Base-by-base conservation (phyloP, 1,140 invertebrate genomes). In the Hydropsyche tenuis region DNA sequence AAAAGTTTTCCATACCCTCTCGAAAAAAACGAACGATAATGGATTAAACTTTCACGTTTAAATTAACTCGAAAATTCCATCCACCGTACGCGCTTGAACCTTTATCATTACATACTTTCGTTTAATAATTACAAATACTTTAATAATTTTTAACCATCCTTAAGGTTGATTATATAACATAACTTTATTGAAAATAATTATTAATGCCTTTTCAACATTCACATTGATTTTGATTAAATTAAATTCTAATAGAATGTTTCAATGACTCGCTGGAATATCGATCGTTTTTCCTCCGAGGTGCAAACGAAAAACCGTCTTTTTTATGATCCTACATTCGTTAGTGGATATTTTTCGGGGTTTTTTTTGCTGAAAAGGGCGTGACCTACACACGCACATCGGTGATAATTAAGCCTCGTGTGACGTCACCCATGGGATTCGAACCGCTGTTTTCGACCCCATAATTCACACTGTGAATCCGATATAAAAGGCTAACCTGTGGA, bases 321-420 rank as follows among this genome's bases (percentile, higher is more conserved):
- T 22, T 22, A 60, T 4, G 18, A 60, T 4, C 22, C 3, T n/a
- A 4, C 53, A 25, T 25, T 37, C 7, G 27, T 30, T 30, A 18
- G 16, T 46, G 14, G 1, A 5, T 7, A 9, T 25, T 68, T 48
- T 68, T 60, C 1, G 27, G 7, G 20, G 16, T 7, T 20, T 30
- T 20, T 25, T 68, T 68, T 68, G 22, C 3, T 37, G 30, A 9
- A 37, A 37, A 23, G 65, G 43, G 43, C 18, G 22, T 30, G 37
- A n/a, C 11, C 16, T 22, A 37, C 12, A 46, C 65, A 68, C 65
- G 65, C 65, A 68, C 45, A 9, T 46, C 16, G 12, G 43, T 45
- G n/a, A 68, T 66, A 66, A 66, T 68, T 27, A 65, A 43, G 18
- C 22, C 56, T 60, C n/a, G 56, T 20, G 56, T 65, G 63, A 65